Conservation (phyloP, 2,113 vertebrate genomes). For the Anhinga rufa region DNA sequence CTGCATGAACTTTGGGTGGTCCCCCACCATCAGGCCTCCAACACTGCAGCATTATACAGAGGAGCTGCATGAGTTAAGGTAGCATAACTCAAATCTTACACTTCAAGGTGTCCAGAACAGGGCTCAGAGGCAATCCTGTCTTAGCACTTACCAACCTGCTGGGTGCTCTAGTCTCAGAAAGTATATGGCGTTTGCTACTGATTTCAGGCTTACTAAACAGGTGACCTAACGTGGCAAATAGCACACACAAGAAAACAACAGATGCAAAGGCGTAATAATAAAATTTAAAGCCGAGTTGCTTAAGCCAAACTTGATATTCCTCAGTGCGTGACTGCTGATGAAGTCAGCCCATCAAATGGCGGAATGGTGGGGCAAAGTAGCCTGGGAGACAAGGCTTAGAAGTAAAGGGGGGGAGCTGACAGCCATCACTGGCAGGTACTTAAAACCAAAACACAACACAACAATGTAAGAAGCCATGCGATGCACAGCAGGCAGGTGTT, state of each 20-base stretch:
- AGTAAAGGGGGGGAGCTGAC: not conserved
- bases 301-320: not conserved
- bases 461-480: not conserved
- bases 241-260: not conserved
- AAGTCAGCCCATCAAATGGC: not conserved
- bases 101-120: not conserved
- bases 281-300: not conserved
- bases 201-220: not conserved
- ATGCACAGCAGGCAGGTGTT: not conserved
- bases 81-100: not conserved
- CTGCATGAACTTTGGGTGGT: fast-evolving
- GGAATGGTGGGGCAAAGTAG: not conserved
- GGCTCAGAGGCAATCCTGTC: not conserved
- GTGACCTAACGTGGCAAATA: not conserved
- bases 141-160: not conserved
- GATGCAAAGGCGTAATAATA: not conserved
- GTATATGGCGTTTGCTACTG: not conserved
- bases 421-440: not conserved
- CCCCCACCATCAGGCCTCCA: not conserved
- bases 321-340: not conserved
- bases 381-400: not conserved
- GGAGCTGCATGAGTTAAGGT: not conserved
- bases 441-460: not conserved
- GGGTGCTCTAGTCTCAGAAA: not conserved
- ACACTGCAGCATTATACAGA: not conserved